Percentiles rank a stretch among this genome's conserved stretches.
Conservation (phyloP, 2,888 invertebrate genomes). For the Drosophila leonis region DNA sequence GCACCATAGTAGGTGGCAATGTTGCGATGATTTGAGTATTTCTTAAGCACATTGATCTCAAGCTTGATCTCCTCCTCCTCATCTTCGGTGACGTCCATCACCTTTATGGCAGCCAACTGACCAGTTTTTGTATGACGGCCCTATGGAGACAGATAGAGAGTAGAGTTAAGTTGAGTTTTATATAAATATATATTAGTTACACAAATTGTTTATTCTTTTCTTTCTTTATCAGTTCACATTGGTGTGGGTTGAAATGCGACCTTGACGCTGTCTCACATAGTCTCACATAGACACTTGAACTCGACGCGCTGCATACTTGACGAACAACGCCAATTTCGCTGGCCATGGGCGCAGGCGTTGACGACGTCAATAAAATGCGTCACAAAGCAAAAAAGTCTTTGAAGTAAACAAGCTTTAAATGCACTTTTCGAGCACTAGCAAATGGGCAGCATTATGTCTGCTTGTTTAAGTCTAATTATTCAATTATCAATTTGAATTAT, state of each 20-base stretch:
- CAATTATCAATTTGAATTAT: constrained; percentile 2
- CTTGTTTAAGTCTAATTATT: constrained; percentile 1
- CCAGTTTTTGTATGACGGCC: constrained; percentile 99
- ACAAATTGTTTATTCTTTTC: not conserved
- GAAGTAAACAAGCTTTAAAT: constrained; percentile 63
- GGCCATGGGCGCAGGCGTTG: constrained; percentile 39
- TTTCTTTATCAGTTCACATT: constrained; percentile 46
- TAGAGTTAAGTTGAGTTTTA: not conserved
- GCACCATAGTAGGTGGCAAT: constrained; percentile 99
- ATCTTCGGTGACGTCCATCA: constrained; percentile 99
- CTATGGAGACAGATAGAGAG: constrained; percentile 86
- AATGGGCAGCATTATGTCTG: constrained; percentile 26
- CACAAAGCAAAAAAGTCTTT: constrained; percentile 16
- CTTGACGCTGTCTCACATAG: constrained; percentile 42
- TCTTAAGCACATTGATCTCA: constrained; percentile 99
- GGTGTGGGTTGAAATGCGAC: constrained; percentile 11
- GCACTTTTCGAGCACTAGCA: constrained; percentile 41
- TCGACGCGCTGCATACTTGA: constrained; percentile 38
- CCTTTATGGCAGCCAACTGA: constrained; percentile 99
- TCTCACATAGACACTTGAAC: constrained; percentile 47
- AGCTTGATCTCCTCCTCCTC: constrained; percentile 99
- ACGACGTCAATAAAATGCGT: constrained; percentile 66
- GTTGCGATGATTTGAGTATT: constrained; percentile 99
- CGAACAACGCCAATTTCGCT: constrained; percentile 30
- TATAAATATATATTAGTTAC: constrained; percentile 18